A percentile compares a stretch with the other conserved stretches of the same genome.
These are phyloP conservation scores for Sinotaia quadrata DNA, from an alignment of 2,888 invertebrate species.

Conservation along the genomic window DNA sequence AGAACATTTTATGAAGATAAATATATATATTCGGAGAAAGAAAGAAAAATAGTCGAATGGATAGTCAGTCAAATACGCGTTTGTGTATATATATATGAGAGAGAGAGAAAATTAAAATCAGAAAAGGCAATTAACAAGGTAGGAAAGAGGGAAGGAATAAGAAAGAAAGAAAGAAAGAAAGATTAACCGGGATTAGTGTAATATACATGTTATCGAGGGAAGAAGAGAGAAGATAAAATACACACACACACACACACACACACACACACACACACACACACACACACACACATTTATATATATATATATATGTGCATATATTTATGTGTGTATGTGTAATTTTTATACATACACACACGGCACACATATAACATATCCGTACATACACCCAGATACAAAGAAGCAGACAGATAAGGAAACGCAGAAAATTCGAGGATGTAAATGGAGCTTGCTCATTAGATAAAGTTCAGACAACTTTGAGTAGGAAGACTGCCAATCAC, in stretches of 20 bases:
- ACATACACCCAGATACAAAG: conserved; percentile 1
- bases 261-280: neutral
- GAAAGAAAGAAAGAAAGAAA: too few relatives aligned
- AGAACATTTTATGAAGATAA: too few relatives aligned
- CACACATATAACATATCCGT: neutral
- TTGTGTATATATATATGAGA: too few relatives aligned
- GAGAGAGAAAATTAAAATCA: too few relatives aligned
- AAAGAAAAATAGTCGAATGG: too few relatives aligned
- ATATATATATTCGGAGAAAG: too few relatives aligned
- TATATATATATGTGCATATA: neutral
- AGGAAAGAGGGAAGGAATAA: too few relatives aligned
- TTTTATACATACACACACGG: neutral
- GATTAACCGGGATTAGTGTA: too few relatives aligned
- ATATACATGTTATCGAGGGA: too few relatives aligned
- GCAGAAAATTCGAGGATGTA: neutral
- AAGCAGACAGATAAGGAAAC: conserved; percentile 3
- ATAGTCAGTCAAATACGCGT: too few relatives aligned
- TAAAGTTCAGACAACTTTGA: neutral
- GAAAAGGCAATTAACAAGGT: too few relatives aligned
- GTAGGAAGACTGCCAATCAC: neutral
- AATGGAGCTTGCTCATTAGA: neutral
- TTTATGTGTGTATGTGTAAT: neutral
- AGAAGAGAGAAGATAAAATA: too few relatives aligned
- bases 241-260: neutral
- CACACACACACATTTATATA: neutral